Evolutionary conservation across 2,797 vertebrate genomes (phyloP), one percentile per base, ranked within the genome.

Genomic region (Cirrhinus mrigala): DNA sequence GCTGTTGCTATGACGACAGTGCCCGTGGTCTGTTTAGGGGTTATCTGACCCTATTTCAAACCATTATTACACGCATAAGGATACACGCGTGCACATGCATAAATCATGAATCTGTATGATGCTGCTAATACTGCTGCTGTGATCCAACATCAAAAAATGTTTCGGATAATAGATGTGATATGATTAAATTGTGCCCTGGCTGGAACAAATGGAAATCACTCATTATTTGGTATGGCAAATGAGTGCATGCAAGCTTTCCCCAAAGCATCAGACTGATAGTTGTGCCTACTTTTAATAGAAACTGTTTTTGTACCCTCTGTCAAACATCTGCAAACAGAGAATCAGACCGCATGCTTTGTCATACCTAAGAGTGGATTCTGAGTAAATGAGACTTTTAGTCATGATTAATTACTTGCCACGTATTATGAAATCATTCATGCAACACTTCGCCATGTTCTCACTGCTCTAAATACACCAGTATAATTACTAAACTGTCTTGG

Each of bases 1-100:
- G 40, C 66, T 85, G 88, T 89, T 89, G 81, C 86, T 78, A 87
- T 89, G 82, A 84, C 50, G 86, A 89, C 79, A 66, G 24, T 75
- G 82, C 29, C 78, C 81, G 48, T 33, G 68, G 85, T 82, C 60
- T 82, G 83, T 84, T 83, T 81, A 89, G 46, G 22, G 81, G 75
- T 64, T 82, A 48, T 85, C 75, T 88, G 85, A 88, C 85, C 82
- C 74, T 88, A 58, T 82, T 82, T 76, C 20, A 58, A 84, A 74
- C 58, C 33, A 81, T 88, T 71, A 85, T 71, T 33, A 71, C 78
- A 85, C 20, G 62, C 66, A 69, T 40, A 62, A 44, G 37, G 78
- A 68, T 80, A 73, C 62, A 86, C 62, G 68, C 64, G 80, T 37
- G n/a, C 46, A 40, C 73, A 79, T 64, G 64, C 40, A 80, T 27